Conservation (phyloP, 1,140 invertebrate genomes). For the Wasmannia auropunctata region DNA sequence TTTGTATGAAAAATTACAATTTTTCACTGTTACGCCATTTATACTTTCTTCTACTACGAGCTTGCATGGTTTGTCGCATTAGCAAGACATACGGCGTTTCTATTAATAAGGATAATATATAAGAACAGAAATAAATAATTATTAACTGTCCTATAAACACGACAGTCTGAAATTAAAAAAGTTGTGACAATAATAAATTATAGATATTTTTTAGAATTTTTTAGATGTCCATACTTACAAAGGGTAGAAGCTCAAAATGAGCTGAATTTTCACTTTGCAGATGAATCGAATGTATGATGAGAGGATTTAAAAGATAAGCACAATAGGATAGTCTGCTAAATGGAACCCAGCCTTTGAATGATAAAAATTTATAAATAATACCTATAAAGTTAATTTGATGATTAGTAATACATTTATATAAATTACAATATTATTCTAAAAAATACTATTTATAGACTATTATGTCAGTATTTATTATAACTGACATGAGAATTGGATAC, state of each 20-base stretch:
- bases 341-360: slow-evolving; percentile 83
- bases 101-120: not conserved
- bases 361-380: slow-evolving; percentile 82
- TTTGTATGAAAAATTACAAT: not conserved
- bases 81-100: not conserved
- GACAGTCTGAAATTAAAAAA: not conserved
- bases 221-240: not conserved
- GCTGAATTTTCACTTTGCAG: not conserved
- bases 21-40: not conserved
- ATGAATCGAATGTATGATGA: slow-evolving; percentile 78
- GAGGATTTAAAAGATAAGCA: slow-evolving; percentile 85
- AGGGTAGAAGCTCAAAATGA: not conserved
- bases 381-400: slow-evolving; percentile 73
- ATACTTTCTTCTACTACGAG: not conserved
- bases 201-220: not conserved
- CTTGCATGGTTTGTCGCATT: not conserved
- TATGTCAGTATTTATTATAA: not conserved
- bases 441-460: not conserved
- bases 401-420: not conserved
- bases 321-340: slow-evolving; percentile 84
- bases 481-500: too few relatives aligned
- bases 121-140: not conserved
- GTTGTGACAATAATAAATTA: not conserved
- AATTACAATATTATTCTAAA: not conserved
- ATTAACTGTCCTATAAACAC: not conserved